Percentiles rank a stretch among this genome's conserved stretches.
Conservation (phyloP, 2,797 vertebrate genomes). For the Hyperoplus immaculatus region DNA sequence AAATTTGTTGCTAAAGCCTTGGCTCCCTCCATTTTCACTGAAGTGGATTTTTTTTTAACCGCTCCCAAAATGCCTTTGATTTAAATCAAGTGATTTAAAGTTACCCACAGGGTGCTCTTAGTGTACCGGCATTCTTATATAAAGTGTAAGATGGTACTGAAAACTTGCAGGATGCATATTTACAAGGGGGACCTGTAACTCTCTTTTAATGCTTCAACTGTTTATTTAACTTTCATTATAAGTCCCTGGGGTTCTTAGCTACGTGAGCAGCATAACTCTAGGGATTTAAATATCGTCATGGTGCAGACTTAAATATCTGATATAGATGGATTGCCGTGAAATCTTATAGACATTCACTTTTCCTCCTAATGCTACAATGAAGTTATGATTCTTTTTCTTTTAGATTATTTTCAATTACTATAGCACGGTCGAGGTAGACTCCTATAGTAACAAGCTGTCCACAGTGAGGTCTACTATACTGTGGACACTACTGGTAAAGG, state of each 20-base stretch:
- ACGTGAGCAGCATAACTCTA: background rate
- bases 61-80: conserved; percentile 33
- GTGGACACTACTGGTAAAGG: background rate
- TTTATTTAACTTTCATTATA: background rate
- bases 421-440: too few relatives aligned
- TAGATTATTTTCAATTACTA: background rate
- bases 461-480: background rate
- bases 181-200: background rate
- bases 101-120: conserved; percentile 35
- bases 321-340: background rate
- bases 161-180: conserved; percentile 26
- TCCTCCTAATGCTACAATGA: background rate
- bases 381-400: background rate
- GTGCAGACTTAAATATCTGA: conserved; percentile 9
- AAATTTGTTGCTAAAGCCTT: conserved; percentile 22
- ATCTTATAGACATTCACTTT: background rate
- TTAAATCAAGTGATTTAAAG: conserved; percentile 47
- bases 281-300: background rate
- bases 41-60: conserved; percentile 23
- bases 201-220: background rate
- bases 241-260: background rate
- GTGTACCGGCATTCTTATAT: conserved; percentile 31
- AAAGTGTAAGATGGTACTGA: conserved; percentile 20
- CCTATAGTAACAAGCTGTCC: background rate
- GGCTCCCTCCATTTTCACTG: background rate